Evolutionary conservation across 2,888 invertebrate genomes (phyloP), one percentile per base, ranked within the genome.

Genomic region (Tricholauxania praeusta): DNA sequence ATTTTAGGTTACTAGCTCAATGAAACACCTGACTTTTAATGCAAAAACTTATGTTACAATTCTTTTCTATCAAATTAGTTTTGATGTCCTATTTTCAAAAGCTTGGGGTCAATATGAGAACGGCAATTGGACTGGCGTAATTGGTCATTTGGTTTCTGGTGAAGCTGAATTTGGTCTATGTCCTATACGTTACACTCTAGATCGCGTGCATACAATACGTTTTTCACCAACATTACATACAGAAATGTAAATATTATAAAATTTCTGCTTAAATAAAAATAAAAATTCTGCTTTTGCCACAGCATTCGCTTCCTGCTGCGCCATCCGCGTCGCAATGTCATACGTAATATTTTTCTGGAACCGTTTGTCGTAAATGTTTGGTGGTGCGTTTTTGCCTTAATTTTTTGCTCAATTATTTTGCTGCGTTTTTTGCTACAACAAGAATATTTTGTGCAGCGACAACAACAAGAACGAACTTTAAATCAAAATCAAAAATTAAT

Each of bases 301-400:
- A 85, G 85, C 72, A 75, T 86, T 47, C 80, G 80, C 73, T 85
- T 85, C 75, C 66, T 86, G 48, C 82, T 86, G 39, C 86, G 86
- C 1, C 86, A 86, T 78, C 86, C 86, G 12, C 82, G 82, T 3
- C 82, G 76, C 71, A 80, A 76, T 19, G 77, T 79, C 57, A 82
- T 86, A 71, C 82, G 83, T 48, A 86, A 86, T 72, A 86, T 85
- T 57, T 86, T 86, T 77, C 80, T 86, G 72, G 81, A 85, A 73
- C 85, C 85, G 17, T 76, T 86, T 49, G 80, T 79, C 73, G 73
- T 76, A 1, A 63, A 77, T 65, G 86, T 86, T 3, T 86, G 85
- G 86, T 84, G 82, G 78, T 79, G 80, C 55, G 80, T 85, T 6
- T 59, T 85, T 64, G 80, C 73, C 3, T 52, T 86, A 72, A 76